These are phyloP conservation scores for Amia ocellicauda DNA, from an alignment of 2,113 vertebrate genomes.

Conservation along the genomic window DNA sequence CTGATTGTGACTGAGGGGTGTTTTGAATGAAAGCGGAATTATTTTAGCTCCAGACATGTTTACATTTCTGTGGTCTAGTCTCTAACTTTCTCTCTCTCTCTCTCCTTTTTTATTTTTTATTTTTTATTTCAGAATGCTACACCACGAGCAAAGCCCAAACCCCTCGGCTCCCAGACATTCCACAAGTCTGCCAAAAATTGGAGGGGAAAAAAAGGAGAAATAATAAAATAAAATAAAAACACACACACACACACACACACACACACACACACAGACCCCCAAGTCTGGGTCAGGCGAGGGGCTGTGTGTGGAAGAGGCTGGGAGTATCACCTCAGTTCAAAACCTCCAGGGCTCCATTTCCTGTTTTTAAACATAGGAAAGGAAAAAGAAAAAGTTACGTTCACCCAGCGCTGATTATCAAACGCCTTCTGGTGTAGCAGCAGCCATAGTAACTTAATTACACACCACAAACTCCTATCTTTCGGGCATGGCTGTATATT, in stretches of 20 bases:
- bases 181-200: slow-evolving; percentile 86
- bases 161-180: slow-evolving; percentile 87
- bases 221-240: slow-evolving; percentile 42
- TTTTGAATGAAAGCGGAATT: slow-evolving; percentile 87
- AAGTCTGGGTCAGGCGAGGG: slow-evolving; percentile 68
- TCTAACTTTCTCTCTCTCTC: slow-evolving; percentile 88
- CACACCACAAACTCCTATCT: too few species aligned
- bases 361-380: slow-evolving; percentile 56
- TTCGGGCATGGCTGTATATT: too few species aligned
- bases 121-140: slow-evolving; percentile 79
- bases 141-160: slow-evolving; percentile 71
- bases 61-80: slow-evolving; percentile 95
- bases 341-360: slow-evolving; percentile 61
- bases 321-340: slow-evolving; percentile 40
- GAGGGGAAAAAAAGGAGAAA: slow-evolving; percentile 22
- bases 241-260: slow-evolving; percentile 74
- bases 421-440: neutral
- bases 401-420: neutral
- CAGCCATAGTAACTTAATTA: neutral
- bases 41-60: slow-evolving; percentile 93
- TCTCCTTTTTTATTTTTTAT: slow-evolving; percentile 60
- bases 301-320: slow-evolving; percentile 30
- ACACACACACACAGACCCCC: slow-evolving; percentile 65
- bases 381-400: slow-evolving; percentile 36
- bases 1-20: slow-evolving; percentile 80